Evolutionary conservation across 2,888 invertebrate genomes (phyloP).

Genomic region (Microctonus hyperodae): DNA sequence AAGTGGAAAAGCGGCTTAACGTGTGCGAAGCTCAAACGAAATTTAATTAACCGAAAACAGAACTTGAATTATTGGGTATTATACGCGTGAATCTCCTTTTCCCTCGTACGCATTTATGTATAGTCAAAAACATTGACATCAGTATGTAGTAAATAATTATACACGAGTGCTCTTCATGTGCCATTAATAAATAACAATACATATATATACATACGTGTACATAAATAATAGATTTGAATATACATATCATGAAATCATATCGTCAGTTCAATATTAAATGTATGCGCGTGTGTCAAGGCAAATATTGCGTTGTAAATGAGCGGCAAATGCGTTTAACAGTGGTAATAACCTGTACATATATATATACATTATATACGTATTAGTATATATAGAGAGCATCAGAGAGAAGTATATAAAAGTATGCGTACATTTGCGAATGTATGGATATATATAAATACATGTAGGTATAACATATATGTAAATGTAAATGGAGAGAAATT

Average conservation of each 20-base stretch:
- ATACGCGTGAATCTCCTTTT: conserved; percentile 15
- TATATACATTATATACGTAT: too few relatives aligned
- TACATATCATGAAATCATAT: too few relatives aligned
- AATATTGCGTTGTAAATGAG: neutral
- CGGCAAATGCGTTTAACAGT: neutral
- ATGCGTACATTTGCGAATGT: neutral
- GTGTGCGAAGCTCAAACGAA: conserved; percentile 45
- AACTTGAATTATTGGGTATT: conserved; percentile 48
- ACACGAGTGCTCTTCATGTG: too few relatives aligned
- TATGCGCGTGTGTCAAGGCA: too few relatives aligned
- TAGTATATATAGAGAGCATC: too few relatives aligned
- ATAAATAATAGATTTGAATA: too few relatives aligned
- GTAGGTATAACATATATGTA: too few relatives aligned
- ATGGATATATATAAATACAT: too few relatives aligned
- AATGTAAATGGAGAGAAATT: neutral
- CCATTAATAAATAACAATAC: too few relatives aligned
- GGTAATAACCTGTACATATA: neutral
- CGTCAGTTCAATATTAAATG: too few relatives aligned
- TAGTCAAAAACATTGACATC: too few relatives aligned
- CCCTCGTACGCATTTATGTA: neutral
- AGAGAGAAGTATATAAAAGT: neutral
- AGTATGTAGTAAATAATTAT: neutral
- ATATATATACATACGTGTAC: too few relatives aligned
- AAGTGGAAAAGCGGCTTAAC: conserved; percentile 46
- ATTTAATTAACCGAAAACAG: conserved; percentile 58